Conservation (phyloP, 2,113 vertebrate species). For the Pseudorasbora parva region DNA sequence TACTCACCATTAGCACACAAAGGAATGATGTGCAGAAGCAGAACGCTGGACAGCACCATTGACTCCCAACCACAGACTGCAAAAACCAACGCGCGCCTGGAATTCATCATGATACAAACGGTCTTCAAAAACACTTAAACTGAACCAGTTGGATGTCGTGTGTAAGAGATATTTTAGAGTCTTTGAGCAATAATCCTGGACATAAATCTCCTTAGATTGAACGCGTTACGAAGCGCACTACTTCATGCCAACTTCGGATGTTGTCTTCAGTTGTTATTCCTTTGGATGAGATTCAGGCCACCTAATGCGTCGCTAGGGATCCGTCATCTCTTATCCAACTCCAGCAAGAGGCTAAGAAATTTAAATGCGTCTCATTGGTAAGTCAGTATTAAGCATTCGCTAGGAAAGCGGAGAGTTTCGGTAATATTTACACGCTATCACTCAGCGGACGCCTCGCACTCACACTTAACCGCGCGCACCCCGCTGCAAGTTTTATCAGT, state of each 20-base stretch:
- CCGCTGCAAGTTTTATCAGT: constrained; percentile 14
- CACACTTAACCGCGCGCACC: background rate
- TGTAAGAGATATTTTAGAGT: background rate
- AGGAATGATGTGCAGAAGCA: constrained; percentile 31
- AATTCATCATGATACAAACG: constrained; percentile 32
- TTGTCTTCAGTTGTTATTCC: constrained; percentile 33
- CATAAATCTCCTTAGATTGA: background rate
- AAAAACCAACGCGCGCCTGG: background rate
- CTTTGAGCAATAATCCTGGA: background rate
- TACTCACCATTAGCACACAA: constrained; percentile 41
- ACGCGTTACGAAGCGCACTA: background rate
- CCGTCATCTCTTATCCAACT: constrained; percentile 25
- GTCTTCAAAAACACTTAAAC: background rate
- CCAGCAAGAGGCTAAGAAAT: constrained; percentile 1
- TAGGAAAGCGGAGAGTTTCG: background rate
- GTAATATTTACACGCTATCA: background rate
- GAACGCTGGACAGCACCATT: constrained; percentile 46
- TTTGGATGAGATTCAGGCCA: constrained; percentile 22
- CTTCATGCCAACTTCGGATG: constrained; percentile 30
- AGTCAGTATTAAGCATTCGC: background rate
- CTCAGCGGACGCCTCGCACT: background rate
- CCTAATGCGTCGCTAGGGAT: background rate
- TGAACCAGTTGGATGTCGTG: background rate
- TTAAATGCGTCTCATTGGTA: background rate
- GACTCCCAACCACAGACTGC: constrained; percentile 29